phyloP scores from a whole-genome alignment of 1,140 invertebrate genomes.

The Drosophila paulistorum region DNA sequence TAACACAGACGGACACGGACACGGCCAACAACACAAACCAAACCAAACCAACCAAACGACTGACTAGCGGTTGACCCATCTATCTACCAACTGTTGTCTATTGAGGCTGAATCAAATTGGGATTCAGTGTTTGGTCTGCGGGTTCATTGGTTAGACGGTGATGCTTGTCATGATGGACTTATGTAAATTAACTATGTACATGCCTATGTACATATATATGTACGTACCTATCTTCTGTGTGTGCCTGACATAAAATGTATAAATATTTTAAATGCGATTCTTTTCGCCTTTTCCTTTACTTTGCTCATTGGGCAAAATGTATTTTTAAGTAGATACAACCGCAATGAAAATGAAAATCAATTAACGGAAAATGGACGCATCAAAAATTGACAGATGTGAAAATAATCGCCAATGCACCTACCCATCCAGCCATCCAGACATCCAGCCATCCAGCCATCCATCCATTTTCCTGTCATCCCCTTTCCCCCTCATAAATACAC shows the following conservation, averaged over 20 bases:
- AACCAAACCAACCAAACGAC: not conserved
- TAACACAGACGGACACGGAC: not conserved
- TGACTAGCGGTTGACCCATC: conserved; percentile 8
- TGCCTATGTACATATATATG: not conserved
- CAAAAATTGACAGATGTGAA: conserved; percentile 75
- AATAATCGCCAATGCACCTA: conserved; percentile 34
- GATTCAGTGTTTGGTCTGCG: conserved; percentile 44
- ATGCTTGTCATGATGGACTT: conserved; percentile 67
- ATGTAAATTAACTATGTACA: conserved; percentile 68
- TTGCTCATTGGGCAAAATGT: conserved; percentile 47
- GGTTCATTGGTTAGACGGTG: conserved; percentile 80
- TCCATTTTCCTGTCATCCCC: too few species aligned
- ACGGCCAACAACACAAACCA: not conserved
- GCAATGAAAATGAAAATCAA: conserved; percentile 61
- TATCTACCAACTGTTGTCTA: conserved; percentile 13
- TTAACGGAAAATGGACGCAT: conserved; percentile 68
- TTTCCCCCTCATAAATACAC: too few species aligned
- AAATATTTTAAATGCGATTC: conserved; percentile 63
- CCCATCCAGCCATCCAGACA: too few species aligned
- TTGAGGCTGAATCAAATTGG: conserved; percentile 62
- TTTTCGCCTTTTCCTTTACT: conserved; percentile 21
- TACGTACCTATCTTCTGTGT: not conserved
- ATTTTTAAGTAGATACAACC: conserved; percentile 76
- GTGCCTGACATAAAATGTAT: conserved; percentile 56
- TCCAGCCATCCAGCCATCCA: not conserved